Conservation (phyloP, 2,113 vertebrate species). For the Chelonoidis abingdonii region DNA sequence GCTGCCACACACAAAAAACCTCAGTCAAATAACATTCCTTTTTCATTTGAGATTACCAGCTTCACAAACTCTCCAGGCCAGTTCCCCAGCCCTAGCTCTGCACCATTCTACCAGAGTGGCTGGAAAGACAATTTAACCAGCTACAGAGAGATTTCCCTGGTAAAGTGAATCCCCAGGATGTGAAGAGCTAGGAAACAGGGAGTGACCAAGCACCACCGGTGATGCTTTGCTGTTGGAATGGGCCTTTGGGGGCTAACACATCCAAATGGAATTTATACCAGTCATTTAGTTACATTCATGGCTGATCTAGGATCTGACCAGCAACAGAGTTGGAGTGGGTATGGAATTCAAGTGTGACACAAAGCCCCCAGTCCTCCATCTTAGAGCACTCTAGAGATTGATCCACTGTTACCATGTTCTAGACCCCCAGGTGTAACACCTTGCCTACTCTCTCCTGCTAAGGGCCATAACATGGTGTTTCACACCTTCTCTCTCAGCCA, state of each 20-base stretch:
- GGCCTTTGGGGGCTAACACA: neutral
- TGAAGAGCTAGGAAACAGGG: neutral
- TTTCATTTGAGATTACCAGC: neutral
- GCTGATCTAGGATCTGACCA: neutral
- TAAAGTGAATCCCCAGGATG: neutral
- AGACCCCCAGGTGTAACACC: neutral
- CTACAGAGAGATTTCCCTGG: neutral
- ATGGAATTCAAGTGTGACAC: neutral
- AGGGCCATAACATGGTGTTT: neutral
- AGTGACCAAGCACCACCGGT: neutral
- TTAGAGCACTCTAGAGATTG: neutral
- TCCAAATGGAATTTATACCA: neutral
- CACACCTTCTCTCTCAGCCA: slow-evolving; percentile 10
- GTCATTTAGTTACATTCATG: neutral
- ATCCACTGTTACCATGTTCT: neutral
- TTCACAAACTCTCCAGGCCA: neutral
- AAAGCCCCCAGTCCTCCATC: neutral
- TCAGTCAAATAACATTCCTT: neutral
- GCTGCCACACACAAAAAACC: neutral
- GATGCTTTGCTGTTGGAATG: neutral
- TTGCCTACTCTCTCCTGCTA: neutral
- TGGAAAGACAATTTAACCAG: neutral
- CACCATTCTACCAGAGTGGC: accelerated
- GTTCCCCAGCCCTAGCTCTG: neutral
- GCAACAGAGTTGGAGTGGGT: neutral